Base-by-base conservation (phyloP, 2,888 invertebrate species). In the Halictus quadricinctus region DNA sequence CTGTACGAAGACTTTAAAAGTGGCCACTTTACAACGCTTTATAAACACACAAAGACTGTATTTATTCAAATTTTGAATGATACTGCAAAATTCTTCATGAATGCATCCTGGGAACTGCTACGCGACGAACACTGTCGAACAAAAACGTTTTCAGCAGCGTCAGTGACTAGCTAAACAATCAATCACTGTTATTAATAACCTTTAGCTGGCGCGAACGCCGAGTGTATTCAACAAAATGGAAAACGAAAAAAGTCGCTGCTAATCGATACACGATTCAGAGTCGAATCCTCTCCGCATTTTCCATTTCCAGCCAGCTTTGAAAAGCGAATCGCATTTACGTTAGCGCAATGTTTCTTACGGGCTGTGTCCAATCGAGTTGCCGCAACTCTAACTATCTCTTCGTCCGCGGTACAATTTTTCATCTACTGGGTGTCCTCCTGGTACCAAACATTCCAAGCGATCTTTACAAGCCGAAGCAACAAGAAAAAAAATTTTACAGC, bases 381-480 rank as follows among this genome's bases (percentile, higher is more conserved):
- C 36, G 21, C 36, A 36, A 18, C 21, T 66, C 66, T 66, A 66
- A 66, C 66, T 36, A 18, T 66, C 64, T 70, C 58, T 76, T 72
- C 66, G 21, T 64, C 43, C 43, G n/a, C 41, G 76, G 58, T 81
- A 64, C 64, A 64, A 64, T 64, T 64, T 64, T 64, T 64, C 64
- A 36, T 18, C 64, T 64, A 64, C 64, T 18, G 64, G 64, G 29
- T 64, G 64, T 29, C 64, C 36, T 64, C 18, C 18, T 64, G n/a
- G 64, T 64, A 25, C 15, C 64, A 6, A 15, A 29, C 2, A 15
- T 64, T 15, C 29, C 60, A 7, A 64, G 15, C 7, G n/a, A 15
- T 15, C 7, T 7, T 29, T 3, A 13, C 60, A 7, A 64, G 15
- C 25, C 15, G 25, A 29, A 29, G 25, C 25, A 29, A 60, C 25